These are phyloP conservation scores for Lucilia cuprina DNA, from an alignment of 1,140 invertebrate genomes.

Conservation along the genomic window DNA sequence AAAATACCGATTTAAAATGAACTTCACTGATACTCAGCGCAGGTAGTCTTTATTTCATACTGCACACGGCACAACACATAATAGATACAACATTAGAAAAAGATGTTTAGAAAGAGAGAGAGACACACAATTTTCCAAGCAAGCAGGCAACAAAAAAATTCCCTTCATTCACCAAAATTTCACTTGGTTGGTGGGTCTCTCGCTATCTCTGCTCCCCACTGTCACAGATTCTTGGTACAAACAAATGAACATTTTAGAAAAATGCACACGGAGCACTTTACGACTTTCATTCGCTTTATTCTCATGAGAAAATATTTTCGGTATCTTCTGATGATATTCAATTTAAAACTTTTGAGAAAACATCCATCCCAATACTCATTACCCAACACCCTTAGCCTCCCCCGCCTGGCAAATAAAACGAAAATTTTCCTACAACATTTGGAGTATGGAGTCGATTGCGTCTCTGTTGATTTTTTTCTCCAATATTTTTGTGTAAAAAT, in stretches of 20 bases:
- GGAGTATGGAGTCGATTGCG: background rate
- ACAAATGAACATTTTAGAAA: background rate
- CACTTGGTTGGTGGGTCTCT: no score
- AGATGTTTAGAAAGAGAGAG: slow-evolving; percentile 20
- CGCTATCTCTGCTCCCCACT: no score
- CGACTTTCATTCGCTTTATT: background rate
- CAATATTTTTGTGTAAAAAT: background rate
- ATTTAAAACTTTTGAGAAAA: background rate
- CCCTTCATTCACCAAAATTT: background rate
- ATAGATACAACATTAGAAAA: slow-evolving; percentile 36
- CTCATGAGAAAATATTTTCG: background rate
- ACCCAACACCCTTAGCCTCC: background rate
- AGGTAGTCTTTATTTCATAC: slow-evolving; percentile 63
- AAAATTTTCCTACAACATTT: background rate
- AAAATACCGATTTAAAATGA: slow-evolving; percentile 61
- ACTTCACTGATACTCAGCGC: slow-evolving; percentile 61
- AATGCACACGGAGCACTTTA: slow-evolving; percentile 16
- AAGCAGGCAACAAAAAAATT: background rate
- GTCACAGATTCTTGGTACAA: no score
- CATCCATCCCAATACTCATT: background rate
- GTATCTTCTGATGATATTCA: background rate
- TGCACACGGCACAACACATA: slow-evolving; percentile 61
- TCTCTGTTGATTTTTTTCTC: background rate
- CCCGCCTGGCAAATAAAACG: background rate
- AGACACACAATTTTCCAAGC: background rate